phyloP scores from a whole-genome alignment of 2,113 vertebrate genomes.

The Parus major region DNA sequence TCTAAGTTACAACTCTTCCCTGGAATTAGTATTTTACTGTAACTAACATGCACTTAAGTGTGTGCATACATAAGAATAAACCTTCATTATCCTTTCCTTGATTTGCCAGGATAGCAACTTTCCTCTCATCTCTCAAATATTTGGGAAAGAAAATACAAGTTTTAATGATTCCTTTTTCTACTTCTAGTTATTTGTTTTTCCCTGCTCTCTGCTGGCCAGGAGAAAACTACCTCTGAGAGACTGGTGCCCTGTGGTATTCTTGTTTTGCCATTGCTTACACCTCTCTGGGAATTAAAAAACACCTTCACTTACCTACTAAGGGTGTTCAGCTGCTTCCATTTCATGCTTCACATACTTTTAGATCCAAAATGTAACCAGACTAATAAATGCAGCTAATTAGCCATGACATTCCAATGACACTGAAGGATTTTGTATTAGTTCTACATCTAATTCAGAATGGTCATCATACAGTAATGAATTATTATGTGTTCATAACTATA shows the following conservation, averaged over 20 bases:
- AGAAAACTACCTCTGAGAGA: background rate
- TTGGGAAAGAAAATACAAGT: background rate
- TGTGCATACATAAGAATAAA: background rate
- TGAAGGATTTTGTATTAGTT: background rate
- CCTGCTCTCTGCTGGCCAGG: background rate
- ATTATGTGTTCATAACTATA: background rate
- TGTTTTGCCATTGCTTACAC: background rate
- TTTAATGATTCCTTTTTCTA: background rate
- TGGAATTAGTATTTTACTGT: background rate
- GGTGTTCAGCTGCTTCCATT: background rate
- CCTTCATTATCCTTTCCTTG: background rate
- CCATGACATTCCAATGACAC: background rate
- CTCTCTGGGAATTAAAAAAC: background rate
- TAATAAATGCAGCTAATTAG: background rate
- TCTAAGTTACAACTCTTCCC: background rate
- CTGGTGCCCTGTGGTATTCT: background rate
- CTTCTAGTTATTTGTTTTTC: background rate
- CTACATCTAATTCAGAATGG: background rate
- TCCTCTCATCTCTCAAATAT: background rate
- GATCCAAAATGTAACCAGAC: background rate
- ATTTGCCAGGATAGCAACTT: background rate
- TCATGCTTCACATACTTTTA: background rate
- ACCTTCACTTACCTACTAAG: background rate
- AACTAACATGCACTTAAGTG: background rate
- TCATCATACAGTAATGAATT: background rate